Base-by-base conservation (phyloP, 2,888 invertebrate species). In the Agonum fuliginosum region DNA sequence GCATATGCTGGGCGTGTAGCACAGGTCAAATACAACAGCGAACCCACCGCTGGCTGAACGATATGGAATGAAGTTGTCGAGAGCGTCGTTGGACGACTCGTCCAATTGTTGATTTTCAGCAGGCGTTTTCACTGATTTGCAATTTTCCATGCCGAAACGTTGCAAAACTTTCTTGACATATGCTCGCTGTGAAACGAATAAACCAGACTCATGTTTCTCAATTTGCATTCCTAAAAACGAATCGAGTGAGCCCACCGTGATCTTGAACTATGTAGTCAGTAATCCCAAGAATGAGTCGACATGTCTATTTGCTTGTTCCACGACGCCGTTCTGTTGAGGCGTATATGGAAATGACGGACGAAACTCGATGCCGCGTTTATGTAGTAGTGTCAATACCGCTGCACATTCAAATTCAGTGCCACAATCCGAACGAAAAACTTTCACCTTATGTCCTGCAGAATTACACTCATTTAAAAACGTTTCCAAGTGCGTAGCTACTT, bases 271-370 rank as follows among this genome's bases (percentile, higher is more conserved):
- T 54, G 83, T 82, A 30, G 81, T 81, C 0, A 83, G 79, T 10
- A 82, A 82, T 79, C 84, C 83, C 10, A 84, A 22, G 30, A 81
- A 80, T 80, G 78, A 76, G 79, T 62, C 46, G 5, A 78, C 70
- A n/a, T n/a, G n/a, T n/a, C n/a, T n/a, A n/a, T n/a, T n/a, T n/a
- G n/a, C n/a, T n/a, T n/a, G n/a, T n/a, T n/a, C n/a, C n/a, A 37
- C 70, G 3, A 46, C 20, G 12, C 76, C 78, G 34, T 77, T 69
- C 22, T 76, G 3, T 34, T n/a, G 19, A 46, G 22, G 19, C 54
- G 58, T 41, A n/a, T n/a, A n/a, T n/a, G n/a, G n/a, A n/a, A n/a
- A n/a, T 79, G 41, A 22, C 73, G 70, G 24, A 79, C 58, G 12
- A 79, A 70, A 14, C 77, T 8, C 34, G 34, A 34, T 34, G 8